Percentiles rank a stretch among this genome's conserved stretches.
These are phyloP conservation scores for Siniperca obscura DNA, from an alignment of 2,797 vertebrate genomes.

Conservation along the genomic window DNA sequence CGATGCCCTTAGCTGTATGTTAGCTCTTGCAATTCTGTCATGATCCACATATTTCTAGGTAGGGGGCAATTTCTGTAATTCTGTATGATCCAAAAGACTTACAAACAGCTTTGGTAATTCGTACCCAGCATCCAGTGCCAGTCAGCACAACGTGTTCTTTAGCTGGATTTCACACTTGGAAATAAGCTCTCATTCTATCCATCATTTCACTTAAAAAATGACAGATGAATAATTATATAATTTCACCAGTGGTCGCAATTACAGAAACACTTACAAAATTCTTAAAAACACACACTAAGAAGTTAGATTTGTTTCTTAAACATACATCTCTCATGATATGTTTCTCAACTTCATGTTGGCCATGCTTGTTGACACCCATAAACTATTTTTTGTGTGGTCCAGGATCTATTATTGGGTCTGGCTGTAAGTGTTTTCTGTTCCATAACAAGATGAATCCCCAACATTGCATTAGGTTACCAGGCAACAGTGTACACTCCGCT, in stretches of 20 bases:
- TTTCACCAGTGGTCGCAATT: conserved; percentile 34
- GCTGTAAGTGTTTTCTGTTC: conserved; percentile 80
- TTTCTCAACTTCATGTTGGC: conserved; percentile 50
- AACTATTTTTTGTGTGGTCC: conserved; percentile 69
- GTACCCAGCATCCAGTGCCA: conserved; percentile 24
- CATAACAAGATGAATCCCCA: conserved; percentile 79
- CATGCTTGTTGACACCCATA: conserved; percentile 66
- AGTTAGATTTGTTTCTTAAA: conserved; percentile 31
- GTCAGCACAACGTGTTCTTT: conserved; percentile 54
- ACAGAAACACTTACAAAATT: conserved; percentile 40
- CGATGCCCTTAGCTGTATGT: neutral
- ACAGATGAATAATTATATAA: conserved; percentile 68
- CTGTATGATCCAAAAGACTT: conserved; percentile 38
- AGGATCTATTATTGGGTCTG: conserved; percentile 75
- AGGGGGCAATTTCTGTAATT: conserved; percentile 36
- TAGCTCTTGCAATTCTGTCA: conserved; percentile 1
- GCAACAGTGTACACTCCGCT: conserved; percentile 77
- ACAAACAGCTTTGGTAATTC: conserved; percentile 49
- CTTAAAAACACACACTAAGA: conserved; percentile 6
- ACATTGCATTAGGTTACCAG: conserved; percentile 81
- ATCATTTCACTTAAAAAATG: conserved; percentile 57
- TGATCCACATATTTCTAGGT: conserved; percentile 32
- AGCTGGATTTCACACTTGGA: conserved; percentile 66
- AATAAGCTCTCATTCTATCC: conserved; percentile 61
- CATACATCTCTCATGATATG: conserved; percentile 31